phyloP scores from a whole-genome alignment of 2,113 vertebrate species.

The Dromiciops gliroides region DNA sequence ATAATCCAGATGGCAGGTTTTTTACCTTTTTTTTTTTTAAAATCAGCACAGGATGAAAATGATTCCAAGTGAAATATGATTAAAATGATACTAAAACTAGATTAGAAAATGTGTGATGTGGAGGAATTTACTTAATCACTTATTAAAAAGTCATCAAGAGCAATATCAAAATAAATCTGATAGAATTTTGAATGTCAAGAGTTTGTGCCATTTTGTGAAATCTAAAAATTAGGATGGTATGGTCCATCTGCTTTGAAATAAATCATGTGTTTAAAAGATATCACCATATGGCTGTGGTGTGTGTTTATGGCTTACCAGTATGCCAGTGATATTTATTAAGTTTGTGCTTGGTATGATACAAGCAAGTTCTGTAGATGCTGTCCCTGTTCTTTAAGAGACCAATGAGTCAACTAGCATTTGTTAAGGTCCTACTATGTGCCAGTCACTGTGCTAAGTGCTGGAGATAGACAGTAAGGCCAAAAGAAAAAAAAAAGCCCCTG shows the following conservation, averaged over 20 bases:
- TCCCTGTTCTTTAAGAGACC: not conserved
- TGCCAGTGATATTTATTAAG: not conserved
- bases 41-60: slow-evolving; percentile 4
- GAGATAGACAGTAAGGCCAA: not conserved
- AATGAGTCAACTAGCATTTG: not conserved
- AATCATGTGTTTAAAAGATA: slow-evolving; percentile 16
- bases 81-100: slow-evolving; percentile 34
- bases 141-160: slow-evolving; percentile 2
- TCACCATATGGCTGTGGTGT: not conserved
- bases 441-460: not conserved
- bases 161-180: slow-evolving; percentile 31
- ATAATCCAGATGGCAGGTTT: slow-evolving; percentile 11
- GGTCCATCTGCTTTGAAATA: slow-evolving; percentile 12
- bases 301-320: not conserved
- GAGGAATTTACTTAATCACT: slow-evolving; percentile 2
- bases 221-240: slow-evolving; percentile 17
- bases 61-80: slow-evolving; percentile 26
- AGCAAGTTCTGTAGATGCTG: not conserved
- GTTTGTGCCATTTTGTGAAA: slow-evolving; percentile 17
- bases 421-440: not conserved
- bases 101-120: slow-evolving; percentile 1
- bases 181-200: slow-evolving; percentile 13
- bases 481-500: not conserved
- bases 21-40: not conserved
- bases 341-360: not conserved